Percentiles rank a stretch among this genome's conserved stretches.
Conservation (phyloP, 1,140 invertebrate genomes). For the Rhagoletis zephyria region DNA sequence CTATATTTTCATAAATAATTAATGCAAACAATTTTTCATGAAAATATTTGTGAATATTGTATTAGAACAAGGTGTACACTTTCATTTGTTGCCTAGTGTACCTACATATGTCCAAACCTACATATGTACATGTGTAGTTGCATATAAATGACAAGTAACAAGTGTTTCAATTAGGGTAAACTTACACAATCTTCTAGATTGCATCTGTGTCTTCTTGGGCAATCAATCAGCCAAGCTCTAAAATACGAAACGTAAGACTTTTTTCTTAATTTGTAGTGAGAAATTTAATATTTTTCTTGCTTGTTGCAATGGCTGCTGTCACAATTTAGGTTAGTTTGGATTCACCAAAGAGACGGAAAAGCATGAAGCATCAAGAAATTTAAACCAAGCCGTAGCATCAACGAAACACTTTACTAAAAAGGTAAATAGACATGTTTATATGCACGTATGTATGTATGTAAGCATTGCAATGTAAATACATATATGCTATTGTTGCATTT, state of each 20-base stretch:
- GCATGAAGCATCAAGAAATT: conserved; percentile 26
- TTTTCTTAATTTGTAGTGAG: not conserved
- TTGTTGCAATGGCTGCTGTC: conserved; percentile 15
- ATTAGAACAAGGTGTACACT: no score
- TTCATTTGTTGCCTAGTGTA: no score
- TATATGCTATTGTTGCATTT: not conserved
- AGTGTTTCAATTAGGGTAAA: no score
- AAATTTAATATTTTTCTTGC: conserved; percentile 39
- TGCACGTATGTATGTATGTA: not conserved
- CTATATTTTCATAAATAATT: no score
- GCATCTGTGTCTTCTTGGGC: conserved; percentile 22
- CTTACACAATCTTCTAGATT: conserved; percentile 29
- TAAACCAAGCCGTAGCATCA: not conserved
- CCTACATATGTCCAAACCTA: no score
- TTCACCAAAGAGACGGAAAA: conserved; percentile 27
- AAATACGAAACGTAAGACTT: conserved; percentile 6
- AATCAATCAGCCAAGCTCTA: conserved; percentile 38
- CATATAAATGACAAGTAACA: no score
- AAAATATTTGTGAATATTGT: no score
- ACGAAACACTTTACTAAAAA: not conserved
- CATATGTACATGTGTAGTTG: no score
- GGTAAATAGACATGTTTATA: not conserved
- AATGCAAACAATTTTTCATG: no score
- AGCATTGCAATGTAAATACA: no score
- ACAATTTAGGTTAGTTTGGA: conserved; percentile 52